Evolutionary conservation across 1,140 invertebrate species (phyloP), one percentile per base, ranked within the genome.

Genomic region (Anoplophora glabripennis): DNA sequence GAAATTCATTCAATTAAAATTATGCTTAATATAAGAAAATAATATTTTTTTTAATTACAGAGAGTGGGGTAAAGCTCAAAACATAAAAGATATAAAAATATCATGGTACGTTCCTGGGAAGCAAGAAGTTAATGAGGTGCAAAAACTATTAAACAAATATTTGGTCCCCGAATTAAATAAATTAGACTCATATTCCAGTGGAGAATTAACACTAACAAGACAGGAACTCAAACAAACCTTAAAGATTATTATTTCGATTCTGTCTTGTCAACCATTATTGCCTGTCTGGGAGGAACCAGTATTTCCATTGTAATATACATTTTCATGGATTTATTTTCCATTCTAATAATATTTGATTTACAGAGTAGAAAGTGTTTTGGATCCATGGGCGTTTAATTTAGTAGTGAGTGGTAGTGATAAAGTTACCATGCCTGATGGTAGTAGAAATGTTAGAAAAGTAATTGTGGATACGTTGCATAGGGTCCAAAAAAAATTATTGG

Each of bases 21-120:
- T 38, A 10, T 10, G n/a, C 10, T 33, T 10, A 33, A n/a, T n/a
- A 12, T 33, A 33, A 12, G 3, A 9, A 10, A 51, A n/a, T 14
- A 12, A n/a, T n/a, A n/a, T n/a, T n/a, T 58, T 38, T 28, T 67
- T 56, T 63, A 61, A 66, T 54, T 64, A 37, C 53, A 86, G 86
- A 8, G 86, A 94, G 60, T 97, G 94, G 94, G 93, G 90, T 0
- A 79, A 83, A 56, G 77, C 85, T 0, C 81, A 84, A 9, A 76
- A 89, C 65, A 68, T 89, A 4, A 76, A 87, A 21, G 79, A 85
- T 3, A 74, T 90, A 9, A 79, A 85, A 7, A 77, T 93, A 1
- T 76, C 87, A 38, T 96, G 90, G 90, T 89, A 92, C 70, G 75
- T 86, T 12, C 92, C 93, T 0, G 80, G 76, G 15, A 73, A 82